Conservation (phyloP, 2,797 vertebrate species). For the Gila robusta region DNA sequence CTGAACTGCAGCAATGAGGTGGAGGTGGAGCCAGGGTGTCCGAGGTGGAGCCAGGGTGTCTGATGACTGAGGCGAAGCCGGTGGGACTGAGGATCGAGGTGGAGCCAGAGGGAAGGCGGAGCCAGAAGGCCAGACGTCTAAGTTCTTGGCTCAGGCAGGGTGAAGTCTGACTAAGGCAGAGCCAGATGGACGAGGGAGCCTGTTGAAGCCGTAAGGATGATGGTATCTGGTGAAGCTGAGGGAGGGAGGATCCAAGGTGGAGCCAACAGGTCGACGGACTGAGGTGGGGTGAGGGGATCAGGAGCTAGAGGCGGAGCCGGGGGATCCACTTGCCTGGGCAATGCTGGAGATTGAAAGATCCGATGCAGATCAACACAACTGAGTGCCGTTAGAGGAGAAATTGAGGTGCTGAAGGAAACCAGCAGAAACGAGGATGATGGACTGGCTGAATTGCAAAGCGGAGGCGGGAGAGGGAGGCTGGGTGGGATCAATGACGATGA, state of each 20-base stretch:
- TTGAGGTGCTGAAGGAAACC: background rate
- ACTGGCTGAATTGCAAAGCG: background rate
- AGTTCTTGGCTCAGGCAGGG: background rate
- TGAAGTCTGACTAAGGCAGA: background rate
- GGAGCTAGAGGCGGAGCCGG: fast-evolving
- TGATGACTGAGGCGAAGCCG: background rate
- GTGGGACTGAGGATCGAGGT: background rate
- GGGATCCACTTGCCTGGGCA: background rate
- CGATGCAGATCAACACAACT: background rate
- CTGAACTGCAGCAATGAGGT: background rate
- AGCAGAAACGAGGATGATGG: background rate
- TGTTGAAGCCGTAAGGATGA: background rate
- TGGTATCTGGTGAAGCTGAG: background rate
- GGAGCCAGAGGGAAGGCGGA: background rate
- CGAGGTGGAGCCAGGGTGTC: background rate
- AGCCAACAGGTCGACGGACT: background rate
- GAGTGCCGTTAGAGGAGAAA: background rate
- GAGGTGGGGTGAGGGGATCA: background rate
- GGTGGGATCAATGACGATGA: background rate
- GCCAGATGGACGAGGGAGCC: background rate
- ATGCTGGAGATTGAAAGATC: background rate
- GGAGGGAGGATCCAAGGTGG: background rate
- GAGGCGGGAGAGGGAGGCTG: background rate
- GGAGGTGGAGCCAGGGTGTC: background rate
- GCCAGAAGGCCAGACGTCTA: background rate